Conservation (phyloP, 1,140 invertebrate genomes). For the Lamellibrachia luymesi region DNA sequence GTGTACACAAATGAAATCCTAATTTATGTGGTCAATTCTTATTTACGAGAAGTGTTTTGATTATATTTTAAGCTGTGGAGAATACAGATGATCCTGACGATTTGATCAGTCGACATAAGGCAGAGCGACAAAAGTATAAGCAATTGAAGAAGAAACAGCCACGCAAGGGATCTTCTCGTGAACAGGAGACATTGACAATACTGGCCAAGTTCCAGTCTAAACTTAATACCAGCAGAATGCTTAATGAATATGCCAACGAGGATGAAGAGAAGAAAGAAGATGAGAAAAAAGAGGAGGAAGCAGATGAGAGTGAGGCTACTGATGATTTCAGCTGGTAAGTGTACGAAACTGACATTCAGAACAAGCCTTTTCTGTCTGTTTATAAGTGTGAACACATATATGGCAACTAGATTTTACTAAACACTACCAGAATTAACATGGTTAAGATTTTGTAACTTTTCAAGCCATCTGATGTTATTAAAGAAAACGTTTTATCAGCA, state of each 20-base stretch:
- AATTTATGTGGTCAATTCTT: background rate
- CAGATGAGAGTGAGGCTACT: conserved; percentile 42
- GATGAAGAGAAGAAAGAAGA: conserved; percentile 50
- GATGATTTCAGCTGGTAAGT: conserved; percentile 51
- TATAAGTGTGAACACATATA: too few relatives aligned
- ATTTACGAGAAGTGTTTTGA: background rate
- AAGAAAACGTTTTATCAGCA: too few relatives aligned
- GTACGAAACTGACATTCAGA: background rate
- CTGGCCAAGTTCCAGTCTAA: conserved; percentile 82
- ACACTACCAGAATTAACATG: too few relatives aligned
- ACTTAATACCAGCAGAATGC: conserved; percentile 60
- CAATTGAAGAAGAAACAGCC: conserved; percentile 40
- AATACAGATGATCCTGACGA: background rate
- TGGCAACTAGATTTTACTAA: too few relatives aligned
- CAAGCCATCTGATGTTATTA: too few relatives aligned
- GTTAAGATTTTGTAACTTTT: too few relatives aligned
- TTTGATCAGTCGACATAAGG: conserved; percentile 60
- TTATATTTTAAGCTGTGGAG: background rate
- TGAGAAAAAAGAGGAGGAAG: conserved; percentile 36
- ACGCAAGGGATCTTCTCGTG: conserved; percentile 55
- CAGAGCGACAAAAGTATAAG: conserved; percentile 76
- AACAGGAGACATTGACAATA: conserved; percentile 69
- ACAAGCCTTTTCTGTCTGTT: background rate
- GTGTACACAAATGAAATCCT: background rate
- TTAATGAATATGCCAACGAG: conserved; percentile 43